A percentile compares a stretch with the other conserved stretches of the same genome.
Evolutionary conservation across 2,113 vertebrate species (phyloP).

Genomic region (Eulemur rufifrons): DNA sequence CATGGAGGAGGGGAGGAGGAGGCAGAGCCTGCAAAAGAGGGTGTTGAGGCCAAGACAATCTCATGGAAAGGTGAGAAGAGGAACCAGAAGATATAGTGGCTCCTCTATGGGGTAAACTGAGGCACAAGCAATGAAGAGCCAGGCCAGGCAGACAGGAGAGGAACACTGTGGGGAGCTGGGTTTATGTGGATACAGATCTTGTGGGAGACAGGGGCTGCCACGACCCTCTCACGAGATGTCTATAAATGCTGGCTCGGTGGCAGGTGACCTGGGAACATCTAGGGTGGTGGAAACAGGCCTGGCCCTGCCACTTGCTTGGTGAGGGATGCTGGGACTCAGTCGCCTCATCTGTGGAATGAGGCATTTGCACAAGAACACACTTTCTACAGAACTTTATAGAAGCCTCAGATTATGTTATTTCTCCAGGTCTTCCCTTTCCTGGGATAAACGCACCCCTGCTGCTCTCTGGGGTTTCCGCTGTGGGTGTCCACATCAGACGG

Average conservation of each 20-base stretch:
- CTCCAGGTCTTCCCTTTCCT: neutral
- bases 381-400: neutral
- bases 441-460: fast-evolving
- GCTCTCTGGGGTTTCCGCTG: fast-evolving
- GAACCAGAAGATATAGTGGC: neutral
- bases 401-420: neutral
- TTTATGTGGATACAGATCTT: too few relatives aligned
- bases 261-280: neutral
- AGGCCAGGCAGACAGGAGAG: neutral
- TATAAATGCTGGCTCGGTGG: neutral
- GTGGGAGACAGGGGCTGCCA: neutral
- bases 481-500: fast-evolving
- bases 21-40: neutral
- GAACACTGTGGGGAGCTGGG: neutral
- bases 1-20: neutral
- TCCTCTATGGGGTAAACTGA: neutral
- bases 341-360: neutral
- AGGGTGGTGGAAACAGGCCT: neutral
- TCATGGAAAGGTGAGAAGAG: neutral
- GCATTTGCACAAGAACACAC: neutral
- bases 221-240: neutral
- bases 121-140: neutral
- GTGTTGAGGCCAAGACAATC: neutral
- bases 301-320: neutral
- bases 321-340: neutral